These are phyloP conservation scores for Danaus plexippus DNA, from an alignment of 1,140 invertebrate species.

Conservation along the genomic window DNA sequence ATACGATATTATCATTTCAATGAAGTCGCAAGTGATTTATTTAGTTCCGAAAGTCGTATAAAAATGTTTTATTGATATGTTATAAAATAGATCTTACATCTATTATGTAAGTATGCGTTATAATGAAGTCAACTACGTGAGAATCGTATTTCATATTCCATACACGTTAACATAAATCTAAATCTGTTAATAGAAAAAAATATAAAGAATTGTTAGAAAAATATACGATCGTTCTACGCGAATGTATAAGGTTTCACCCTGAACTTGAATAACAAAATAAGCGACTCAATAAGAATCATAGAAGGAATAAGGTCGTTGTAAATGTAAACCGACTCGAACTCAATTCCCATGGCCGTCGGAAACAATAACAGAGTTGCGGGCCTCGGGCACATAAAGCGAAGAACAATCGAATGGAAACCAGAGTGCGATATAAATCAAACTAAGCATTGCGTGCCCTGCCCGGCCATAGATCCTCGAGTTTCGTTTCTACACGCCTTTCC, in stretches of 20 bases:
- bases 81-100: no score
- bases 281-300: conserved; percentile 30
- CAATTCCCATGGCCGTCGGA: conserved; percentile 58
- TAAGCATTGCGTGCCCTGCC: conserved; percentile 61
- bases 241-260: conserved; percentile 7
- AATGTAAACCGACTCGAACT: conserved; percentile 34
- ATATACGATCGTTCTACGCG: no score
- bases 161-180: no score
- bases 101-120: not conserved
- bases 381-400: conserved; percentile 51
- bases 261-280: conserved; percentile 30
- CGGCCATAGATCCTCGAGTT: conserved; percentile 64
- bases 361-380: conserved; percentile 63
- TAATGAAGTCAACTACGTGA: not conserved
- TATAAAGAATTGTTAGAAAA: no score
- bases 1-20: conserved; percentile 42
- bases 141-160: no score
- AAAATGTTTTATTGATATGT: no score
- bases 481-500: conserved; percentile 58
- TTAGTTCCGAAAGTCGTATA: no score
- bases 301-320: conserved; percentile 44
- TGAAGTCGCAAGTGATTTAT: conserved; percentile 16
- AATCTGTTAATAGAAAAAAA: no score
- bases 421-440: conserved; percentile 68
- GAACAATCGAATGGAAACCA: conserved; percentile 67